Percentiles rank a stretch among this genome's conserved stretches.
phyloP scores from a whole-genome alignment of 2,113 vertebrate species.

The Entomyzon cyanotis region DNA sequence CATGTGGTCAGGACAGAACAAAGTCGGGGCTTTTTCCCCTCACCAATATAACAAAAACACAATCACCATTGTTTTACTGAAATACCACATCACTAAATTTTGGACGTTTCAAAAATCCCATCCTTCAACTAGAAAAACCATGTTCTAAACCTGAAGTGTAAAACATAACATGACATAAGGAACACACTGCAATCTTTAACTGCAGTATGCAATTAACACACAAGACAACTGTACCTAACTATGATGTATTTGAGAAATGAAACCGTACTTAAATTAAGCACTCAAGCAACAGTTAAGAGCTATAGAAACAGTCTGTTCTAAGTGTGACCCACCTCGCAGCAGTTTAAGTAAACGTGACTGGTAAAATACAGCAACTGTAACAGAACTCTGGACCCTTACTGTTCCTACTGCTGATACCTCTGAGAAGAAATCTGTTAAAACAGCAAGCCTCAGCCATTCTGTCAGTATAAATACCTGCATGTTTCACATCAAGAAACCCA shows the following conservation, averaged over 20 bases:
- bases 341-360: background rate
- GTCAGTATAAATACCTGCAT: background rate
- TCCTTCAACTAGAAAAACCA: background rate
- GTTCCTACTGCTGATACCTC: background rate
- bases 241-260: background rate
- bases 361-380: background rate
- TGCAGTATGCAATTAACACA: background rate
- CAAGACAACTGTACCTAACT: background rate
- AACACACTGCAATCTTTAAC: background rate
- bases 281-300: background rate
- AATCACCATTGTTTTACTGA: background rate
- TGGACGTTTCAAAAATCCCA: background rate
- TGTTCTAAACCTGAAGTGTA: background rate
- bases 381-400: background rate
- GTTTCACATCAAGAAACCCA: background rate
- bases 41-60: background rate
- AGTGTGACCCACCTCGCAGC: background rate
- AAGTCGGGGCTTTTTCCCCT: rapidly evolving
- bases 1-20: background rate
- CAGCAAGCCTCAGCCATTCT: background rate
- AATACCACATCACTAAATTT: background rate
- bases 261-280: background rate
- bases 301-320: background rate
- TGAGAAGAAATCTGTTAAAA: background rate
- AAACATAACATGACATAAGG: background rate